These are phyloP conservation scores for Iphiclides podalirius DNA, from an alignment of 2,888 invertebrate genomes.

Conservation along the genomic window DNA sequence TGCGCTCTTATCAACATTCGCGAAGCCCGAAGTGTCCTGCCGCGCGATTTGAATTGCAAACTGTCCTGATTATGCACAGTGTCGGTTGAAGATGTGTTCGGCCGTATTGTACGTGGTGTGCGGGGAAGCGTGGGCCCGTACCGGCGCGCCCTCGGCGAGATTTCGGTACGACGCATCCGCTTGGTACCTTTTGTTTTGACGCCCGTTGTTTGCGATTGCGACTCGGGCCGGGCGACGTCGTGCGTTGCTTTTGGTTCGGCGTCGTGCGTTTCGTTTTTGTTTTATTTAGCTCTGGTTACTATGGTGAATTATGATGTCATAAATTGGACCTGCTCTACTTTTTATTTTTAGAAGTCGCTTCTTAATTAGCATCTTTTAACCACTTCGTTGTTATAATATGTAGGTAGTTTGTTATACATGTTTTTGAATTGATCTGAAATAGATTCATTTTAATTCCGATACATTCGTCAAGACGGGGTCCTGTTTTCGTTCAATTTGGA, in stretches of 20 bases:
- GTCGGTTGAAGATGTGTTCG: slow-evolving; percentile 65
- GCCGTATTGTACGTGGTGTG: slow-evolving; percentile 68
- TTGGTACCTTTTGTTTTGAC: slow-evolving; percentile 2
- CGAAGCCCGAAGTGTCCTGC: neutral
- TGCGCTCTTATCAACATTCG: slow-evolving; percentile 55
- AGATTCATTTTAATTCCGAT: no score
- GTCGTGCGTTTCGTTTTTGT: neutral
- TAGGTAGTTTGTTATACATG: no score
- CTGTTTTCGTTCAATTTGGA: no score
- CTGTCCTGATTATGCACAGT: slow-evolving; percentile 69
- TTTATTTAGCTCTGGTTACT: neutral
- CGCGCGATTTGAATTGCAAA: slow-evolving; percentile 71
- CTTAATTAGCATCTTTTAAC: no score
- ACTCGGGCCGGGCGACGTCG: neutral
- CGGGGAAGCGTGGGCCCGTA: slow-evolving; percentile 58
- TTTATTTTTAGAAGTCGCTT: no score
- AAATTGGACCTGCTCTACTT: no score
- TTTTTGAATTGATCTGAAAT: no score
- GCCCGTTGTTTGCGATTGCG: slow-evolving; percentile 1
- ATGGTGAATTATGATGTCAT: no score
- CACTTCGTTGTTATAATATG: no score
- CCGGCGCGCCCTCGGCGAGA: slow-evolving; percentile 25
- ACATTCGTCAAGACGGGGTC: no score
- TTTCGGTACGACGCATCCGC: slow-evolving; percentile 17
- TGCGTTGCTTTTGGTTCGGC: neutral